Evolutionary conservation across 2,113 vertebrate species (phyloP).

Genomic region (Sialia sialis): DNA sequence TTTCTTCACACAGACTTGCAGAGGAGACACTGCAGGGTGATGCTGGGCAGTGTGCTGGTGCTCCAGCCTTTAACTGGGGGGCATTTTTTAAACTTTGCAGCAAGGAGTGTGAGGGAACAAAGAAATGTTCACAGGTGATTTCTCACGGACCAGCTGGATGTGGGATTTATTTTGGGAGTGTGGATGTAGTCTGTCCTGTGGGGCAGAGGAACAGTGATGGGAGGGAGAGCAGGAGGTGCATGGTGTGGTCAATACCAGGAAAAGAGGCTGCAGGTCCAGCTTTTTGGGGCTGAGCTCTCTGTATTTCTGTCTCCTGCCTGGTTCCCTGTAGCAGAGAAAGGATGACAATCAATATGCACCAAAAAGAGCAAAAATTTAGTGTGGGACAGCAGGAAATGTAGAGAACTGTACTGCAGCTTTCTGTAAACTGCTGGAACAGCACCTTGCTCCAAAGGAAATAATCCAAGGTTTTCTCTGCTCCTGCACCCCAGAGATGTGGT

Average conservation of each 20-base stretch:
- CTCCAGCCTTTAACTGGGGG: not conserved
- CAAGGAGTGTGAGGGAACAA: not conserved
- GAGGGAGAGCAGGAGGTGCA: fast-evolving
- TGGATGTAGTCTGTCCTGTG: not conserved
- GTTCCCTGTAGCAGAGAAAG: not conserved
- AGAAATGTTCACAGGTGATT: not conserved
- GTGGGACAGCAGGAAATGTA: not conserved
- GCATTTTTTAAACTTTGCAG: not conserved
- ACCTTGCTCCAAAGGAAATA: not conserved
- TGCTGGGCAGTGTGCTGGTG: not conserved
- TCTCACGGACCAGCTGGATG: fast-evolving
- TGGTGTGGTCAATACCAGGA: not conserved
- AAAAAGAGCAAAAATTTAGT: not conserved
- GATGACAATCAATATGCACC: not conserved
- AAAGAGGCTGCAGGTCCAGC: not conserved
- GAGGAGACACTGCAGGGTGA: not conserved
- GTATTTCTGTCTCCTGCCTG: not conserved
- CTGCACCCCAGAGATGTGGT: not conserved
- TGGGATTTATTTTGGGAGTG: not conserved
- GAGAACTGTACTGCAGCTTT: not conserved
- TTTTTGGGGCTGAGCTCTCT: not conserved
- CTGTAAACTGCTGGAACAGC: no score
- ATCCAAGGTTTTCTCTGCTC: not conserved
- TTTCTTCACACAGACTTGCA: not conserved
- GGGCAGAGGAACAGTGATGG: not conserved